These are phyloP conservation scores for Gulo gulo DNA, from an alignment of 2,113 vertebrate genomes.

Conservation along the genomic window DNA sequence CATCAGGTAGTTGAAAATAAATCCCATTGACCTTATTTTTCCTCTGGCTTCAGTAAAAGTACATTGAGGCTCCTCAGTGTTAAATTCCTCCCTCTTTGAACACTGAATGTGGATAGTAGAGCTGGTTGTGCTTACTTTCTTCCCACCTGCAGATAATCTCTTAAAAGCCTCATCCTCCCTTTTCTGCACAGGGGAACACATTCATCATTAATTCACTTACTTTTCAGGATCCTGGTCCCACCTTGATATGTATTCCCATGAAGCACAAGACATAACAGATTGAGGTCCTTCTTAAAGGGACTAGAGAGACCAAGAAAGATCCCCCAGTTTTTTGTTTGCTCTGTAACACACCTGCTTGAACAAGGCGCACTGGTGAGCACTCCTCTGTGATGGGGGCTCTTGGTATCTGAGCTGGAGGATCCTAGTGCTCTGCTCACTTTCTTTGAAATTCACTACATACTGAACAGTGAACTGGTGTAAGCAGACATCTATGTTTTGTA, in stretches of 20 bases:
- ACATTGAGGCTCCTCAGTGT: not conserved
- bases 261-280: not conserved
- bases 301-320: not conserved
- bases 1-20: not conserved
- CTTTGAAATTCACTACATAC: not conserved
- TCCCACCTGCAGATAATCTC: not conserved
- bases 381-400: not conserved
- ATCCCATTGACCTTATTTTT: not conserved
- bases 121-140: not conserved
- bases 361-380: rapidly evolving
- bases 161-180: not conserved
- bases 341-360: not conserved
- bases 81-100: not conserved
- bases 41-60: not conserved
- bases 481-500: not conserved
- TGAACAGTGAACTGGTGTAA: not conserved
- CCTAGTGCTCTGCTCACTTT: not conserved
- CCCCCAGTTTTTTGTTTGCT: not conserved
- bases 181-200: not conserved
- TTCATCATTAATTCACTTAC: not conserved
- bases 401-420: not conserved
- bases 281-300: not conserved
- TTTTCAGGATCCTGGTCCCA: not conserved
- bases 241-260: not conserved
- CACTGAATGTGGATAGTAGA: not conserved